A percentile compares a stretch with the other conserved stretches of the same genome.
Evolutionary conservation across 35 echinoderm and acorn worm genomes (phyloP).

Genomic region (Heliocidaris tuberculata): DNA sequence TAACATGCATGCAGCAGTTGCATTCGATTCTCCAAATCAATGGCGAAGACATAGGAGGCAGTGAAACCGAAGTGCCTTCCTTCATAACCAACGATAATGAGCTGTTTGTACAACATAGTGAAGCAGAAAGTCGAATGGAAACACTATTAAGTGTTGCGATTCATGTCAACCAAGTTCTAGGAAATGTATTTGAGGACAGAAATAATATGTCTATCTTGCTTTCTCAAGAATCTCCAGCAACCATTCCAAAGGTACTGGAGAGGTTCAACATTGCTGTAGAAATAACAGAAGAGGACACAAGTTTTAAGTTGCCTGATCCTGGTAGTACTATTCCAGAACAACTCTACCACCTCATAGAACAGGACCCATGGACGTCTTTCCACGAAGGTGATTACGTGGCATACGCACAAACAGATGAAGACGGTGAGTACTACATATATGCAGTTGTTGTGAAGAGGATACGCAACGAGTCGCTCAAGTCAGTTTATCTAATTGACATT

Average conservation of each 20-base stretch:
- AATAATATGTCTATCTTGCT: not conserved
- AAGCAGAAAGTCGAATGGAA: not conserved
- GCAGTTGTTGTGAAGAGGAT: not conserved
- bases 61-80: not conserved
- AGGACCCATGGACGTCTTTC: slow-evolving; percentile 46
- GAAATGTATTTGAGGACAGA: not conserved
- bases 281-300: not conserved
- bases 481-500: slow-evolving; percentile 32
- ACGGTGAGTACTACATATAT: not conserved
- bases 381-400: slow-evolving; percentile 41
- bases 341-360: slow-evolving; percentile 53
- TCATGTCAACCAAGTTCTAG: not conserved
- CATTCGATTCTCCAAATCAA: not conserved
- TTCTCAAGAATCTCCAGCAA: not conserved
- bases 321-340: slow-evolving; percentile 47
- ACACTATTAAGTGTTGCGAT: slow-evolving; percentile 23
- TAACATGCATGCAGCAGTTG: slow-evolving; percentile 11
- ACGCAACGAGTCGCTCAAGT: not conserved
- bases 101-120: slow-evolving; percentile 18
- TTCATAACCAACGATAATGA: not conserved
- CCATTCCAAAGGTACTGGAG: not conserved
- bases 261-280: not conserved
- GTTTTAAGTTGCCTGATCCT: not conserved
- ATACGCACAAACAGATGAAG: slow-evolving; percentile 12
- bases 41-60: not conserved